Evolutionary conservation across 2,888 invertebrate species (phyloP).

Genomic region (Stictocephala bisonia): DNA sequence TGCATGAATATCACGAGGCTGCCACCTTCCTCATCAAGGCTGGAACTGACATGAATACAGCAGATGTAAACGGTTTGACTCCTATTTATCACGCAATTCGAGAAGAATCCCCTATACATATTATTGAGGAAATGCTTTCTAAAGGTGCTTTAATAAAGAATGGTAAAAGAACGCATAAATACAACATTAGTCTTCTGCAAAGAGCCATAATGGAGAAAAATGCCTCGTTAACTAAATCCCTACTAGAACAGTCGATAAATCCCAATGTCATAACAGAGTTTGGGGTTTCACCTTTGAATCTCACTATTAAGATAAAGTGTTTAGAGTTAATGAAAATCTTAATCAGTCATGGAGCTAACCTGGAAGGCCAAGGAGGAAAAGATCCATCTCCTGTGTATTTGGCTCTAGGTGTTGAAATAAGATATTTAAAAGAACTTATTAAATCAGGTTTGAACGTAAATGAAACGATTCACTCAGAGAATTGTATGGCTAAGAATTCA

Average conservation of each 20-base stretch:
- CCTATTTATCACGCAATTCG: not conserved
- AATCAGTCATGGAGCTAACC: conserved; percentile 1
- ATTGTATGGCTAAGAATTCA: not conserved
- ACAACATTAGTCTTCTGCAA: not conserved
- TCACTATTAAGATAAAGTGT: not conserved
- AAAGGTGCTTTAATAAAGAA: conserved; percentile 6
- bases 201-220: not conserved
- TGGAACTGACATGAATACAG: not conserved
- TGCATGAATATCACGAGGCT: not conserved
- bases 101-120: not conserved
- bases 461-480: not conserved
- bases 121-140: not conserved
- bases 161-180: not conserved
- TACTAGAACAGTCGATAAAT: conserved; percentile 12
- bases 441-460: not conserved
- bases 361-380: not conserved
- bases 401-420: not conserved
- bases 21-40: not conserved
- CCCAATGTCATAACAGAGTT: not conserved
- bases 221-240: not conserved
- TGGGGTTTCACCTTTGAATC: not conserved
- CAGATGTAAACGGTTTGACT: not conserved
- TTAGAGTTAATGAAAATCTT: conserved; percentile 1
- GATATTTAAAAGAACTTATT: not conserved
- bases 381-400: conserved; percentile 7